phyloP scores from a whole-genome alignment of 2,888 invertebrate genomes.

The Brassicogethes aeneus region DNA sequence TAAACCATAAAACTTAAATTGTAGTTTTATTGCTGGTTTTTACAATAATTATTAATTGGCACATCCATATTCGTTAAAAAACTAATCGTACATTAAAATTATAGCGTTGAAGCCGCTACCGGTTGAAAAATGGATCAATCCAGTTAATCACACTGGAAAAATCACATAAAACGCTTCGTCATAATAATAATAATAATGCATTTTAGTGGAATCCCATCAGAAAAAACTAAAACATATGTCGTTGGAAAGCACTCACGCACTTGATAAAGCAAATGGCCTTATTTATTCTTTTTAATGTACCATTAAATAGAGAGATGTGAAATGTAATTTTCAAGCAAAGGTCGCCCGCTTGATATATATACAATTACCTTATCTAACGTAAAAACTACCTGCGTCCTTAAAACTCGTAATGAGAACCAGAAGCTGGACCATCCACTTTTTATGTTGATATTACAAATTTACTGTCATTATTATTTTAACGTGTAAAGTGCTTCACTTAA shows the following conservation, averaged over 20 bases:
- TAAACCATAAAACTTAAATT: too few species aligned
- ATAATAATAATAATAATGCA: background rate
- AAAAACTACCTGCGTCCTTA: background rate
- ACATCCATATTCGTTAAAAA: too few species aligned
- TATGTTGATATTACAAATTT: too few species aligned
- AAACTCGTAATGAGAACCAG: too few species aligned
- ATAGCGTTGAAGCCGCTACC: too few species aligned
- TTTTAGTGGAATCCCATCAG: background rate
- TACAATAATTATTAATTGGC: too few species aligned
- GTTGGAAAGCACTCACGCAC: background rate
- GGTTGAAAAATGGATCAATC: background rate
- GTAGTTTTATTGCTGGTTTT: too few species aligned
- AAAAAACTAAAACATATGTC: background rate
- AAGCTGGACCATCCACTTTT: too few species aligned
- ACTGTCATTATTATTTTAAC: too few species aligned
- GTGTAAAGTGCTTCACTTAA: too few species aligned
- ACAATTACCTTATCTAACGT: background rate
- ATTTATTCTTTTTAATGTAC: background rate
- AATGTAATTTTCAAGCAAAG: background rate
- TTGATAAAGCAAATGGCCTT: background rate
- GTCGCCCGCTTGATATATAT: background rate
- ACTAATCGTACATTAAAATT: too few species aligned
- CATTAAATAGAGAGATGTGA: background rate
- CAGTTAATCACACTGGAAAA: background rate
- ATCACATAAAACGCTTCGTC: background rate